Conservation (phyloP, 1,140 invertebrate species). For the Brachionus koreanus region DNA sequence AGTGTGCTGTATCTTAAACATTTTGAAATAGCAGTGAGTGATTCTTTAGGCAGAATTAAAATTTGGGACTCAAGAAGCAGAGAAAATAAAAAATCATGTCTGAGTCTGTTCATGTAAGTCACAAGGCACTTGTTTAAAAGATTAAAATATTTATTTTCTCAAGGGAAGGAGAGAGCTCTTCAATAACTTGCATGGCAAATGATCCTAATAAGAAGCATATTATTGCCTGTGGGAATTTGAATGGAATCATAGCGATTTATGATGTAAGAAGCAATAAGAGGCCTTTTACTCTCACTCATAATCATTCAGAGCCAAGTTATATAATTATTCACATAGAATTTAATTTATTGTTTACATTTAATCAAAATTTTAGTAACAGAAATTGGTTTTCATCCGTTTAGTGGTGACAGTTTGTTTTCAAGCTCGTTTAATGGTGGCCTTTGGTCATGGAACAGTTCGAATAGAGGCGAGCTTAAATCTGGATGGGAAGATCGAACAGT, state of each 20-base stretch:
- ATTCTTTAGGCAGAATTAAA: conserved; percentile 20
- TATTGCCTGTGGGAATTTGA: conserved; percentile 29
- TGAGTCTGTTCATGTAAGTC: background rate
- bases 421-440: background rate
- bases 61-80: conserved; percentile 17
- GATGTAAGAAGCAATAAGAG: conserved; percentile 14
- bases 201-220: conserved; percentile 18
- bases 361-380: background rate
- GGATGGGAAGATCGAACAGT: conserved; percentile 3
- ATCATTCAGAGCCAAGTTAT: background rate
- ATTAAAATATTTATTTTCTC: background rate
- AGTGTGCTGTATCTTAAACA: conserved; percentile 15
- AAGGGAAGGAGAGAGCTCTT: conserved; percentile 19
- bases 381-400: conserved; percentile 25
- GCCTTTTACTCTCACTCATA: background rate
- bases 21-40: conserved; percentile 25
- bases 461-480: background rate
- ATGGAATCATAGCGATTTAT: conserved; percentile 2
- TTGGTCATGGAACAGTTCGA: background rate
- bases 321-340: background rate
- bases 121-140: background rate
- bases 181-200: background rate
- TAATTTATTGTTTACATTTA: background rate
- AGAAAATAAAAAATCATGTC: conserved; percentile 5
- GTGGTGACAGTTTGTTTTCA: conserved; percentile 3